Evolutionary conservation across 1,140 invertebrate genomes (phyloP), one percentile per base, ranked within the genome.

Genomic region (Drosophila elegans): DNA sequence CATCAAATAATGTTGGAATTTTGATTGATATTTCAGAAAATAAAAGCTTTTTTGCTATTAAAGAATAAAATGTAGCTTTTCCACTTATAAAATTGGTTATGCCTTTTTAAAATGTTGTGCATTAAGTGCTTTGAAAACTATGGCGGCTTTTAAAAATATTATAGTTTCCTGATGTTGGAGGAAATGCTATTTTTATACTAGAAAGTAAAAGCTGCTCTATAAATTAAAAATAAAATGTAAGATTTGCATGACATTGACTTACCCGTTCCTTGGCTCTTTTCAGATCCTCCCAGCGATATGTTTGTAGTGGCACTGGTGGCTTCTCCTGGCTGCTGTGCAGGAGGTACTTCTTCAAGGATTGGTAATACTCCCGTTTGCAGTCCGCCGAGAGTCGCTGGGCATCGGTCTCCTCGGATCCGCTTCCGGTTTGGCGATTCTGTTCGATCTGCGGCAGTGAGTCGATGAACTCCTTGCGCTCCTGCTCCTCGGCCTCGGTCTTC

Each of bases 221-320:
- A 21, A 21, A 21, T 21, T 21, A 21, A 21, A 21, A 21, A 1
- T 21, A 21, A 21, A 21, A 21, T 21, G 0, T 0, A 21, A 21
- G 16, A 21, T 21, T 21, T n/a, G n/a, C n/a, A n/a, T n/a, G n/a
- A n/a, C n/a, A n/a, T n/a, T 32, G 12, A 53, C 91, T 91, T 61
- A 92, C 92, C 78, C 92, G 80, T 68, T 92, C 91, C 63, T 92
- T 92, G 67, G 94, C 93, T 84, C 95, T 93, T 75, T 93, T 92
- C 10, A 96, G 91, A 93, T 96, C 95, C 92, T 96, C 95, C 95
- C 95, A 96, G 93, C 94, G 93, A 92, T 96, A 96, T 32, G 95
- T 95, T 89, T 95, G 94, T 80, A 95, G 93, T 29, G 95, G 95
- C 78, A 95, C 93, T 68, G 94, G 93, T 74, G 95, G 94, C 86